A percentile compares a stretch with the other conserved stretches of the same genome.
These are phyloP conservation scores for Crossocerus cetratus DNA, from an alignment of 2,888 invertebrate species.

Conservation along the genomic window DNA sequence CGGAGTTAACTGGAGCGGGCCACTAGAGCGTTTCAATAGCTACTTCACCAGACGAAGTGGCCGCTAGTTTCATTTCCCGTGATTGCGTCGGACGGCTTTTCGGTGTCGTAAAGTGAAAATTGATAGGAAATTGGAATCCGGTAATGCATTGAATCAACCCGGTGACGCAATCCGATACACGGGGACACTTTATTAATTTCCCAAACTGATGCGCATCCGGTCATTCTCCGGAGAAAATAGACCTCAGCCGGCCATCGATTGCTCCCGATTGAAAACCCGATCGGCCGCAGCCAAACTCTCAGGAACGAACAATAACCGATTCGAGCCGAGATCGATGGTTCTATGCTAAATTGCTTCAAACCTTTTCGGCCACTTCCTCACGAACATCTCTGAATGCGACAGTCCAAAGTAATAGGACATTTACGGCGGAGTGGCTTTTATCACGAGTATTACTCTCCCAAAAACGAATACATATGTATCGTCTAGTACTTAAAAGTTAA, in stretches of 20 bases:
- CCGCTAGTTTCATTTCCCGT: no score
- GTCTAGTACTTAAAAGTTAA: no score
- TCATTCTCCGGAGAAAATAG: conserved; percentile 37
- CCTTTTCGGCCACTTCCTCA: conserved; percentile 44
- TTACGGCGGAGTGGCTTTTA: conserved; percentile 29
- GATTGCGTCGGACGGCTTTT: neutral
- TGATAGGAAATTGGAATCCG: conserved; percentile 6
- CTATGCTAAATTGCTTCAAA: conserved; percentile 66
- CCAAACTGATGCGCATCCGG: conserved; percentile 25
- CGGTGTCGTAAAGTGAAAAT: neutral
- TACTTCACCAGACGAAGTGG: no score
- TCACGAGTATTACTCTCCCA: neutral
- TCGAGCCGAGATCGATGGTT: conserved; percentile 65
- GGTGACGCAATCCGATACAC: neutral
- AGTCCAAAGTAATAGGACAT: conserved; percentile 35
- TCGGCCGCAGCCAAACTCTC: conserved; percentile 54
- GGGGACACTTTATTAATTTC: conserved; percentile 35
- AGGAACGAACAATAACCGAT: conserved; percentile 65
- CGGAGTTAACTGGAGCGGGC: no score
- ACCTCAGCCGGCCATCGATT: conserved; percentile 61
- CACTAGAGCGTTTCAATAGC: no score
- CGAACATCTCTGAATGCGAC: conserved; percentile 30
- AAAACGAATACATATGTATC: neutral
- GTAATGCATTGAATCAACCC: conserved; percentile 10
- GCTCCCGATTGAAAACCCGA: conserved; percentile 63